phyloP scores from a whole-genome alignment of 2,888 invertebrate species.

The Cantharis rustica region DNA sequence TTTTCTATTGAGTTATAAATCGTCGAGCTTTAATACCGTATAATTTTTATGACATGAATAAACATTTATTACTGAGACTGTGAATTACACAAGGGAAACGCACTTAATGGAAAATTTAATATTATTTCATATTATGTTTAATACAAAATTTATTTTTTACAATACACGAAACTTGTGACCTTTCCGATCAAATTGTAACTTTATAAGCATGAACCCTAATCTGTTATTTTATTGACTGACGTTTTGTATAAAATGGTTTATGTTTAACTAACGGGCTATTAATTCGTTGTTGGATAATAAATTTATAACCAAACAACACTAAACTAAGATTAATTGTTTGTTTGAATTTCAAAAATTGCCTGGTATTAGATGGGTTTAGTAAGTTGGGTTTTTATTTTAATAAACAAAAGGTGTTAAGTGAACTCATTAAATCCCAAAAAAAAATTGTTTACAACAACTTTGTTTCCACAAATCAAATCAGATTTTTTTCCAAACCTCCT shows the following conservation, averaged over 20 bases:
- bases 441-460: too few relatives aligned
- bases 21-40: neutral
- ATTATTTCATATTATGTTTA: neutral
- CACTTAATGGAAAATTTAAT: neutral
- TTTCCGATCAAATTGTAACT: neutral
- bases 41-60: neutral
- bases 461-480: too few relatives aligned
- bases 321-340: neutral
- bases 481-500: too few relatives aligned
- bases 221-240: neutral
- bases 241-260: neutral
- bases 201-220: neutral
- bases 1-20: neutral
- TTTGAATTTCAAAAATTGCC: neutral
- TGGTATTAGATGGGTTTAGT: neutral
- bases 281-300: neutral
- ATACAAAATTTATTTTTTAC: neutral
- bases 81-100: neutral
- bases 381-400: neutral
- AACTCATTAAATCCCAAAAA: neutral
- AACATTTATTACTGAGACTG: neutral
- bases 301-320: neutral
- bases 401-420: neutral
- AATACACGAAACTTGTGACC: neutral
- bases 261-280: neutral